Percentiles rank a stretch among this genome's conserved stretches.
Evolutionary conservation across 2,888 invertebrate genomes (phyloP).

Genomic region (Baronia brevicornis): DNA sequence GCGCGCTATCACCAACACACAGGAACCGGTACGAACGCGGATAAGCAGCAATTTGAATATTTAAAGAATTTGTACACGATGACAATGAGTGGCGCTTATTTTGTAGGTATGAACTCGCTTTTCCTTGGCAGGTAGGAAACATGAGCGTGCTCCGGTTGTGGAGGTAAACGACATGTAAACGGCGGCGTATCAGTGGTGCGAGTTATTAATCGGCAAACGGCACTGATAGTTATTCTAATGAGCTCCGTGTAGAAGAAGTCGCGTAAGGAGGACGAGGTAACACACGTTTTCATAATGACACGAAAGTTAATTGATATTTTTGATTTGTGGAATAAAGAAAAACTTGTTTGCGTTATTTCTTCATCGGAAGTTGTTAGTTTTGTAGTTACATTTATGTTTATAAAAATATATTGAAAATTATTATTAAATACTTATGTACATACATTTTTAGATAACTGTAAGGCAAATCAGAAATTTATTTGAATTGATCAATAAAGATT

Average conservation of each 20-base stretch:
- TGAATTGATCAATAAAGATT: no score
- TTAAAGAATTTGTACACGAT: slow-evolving; percentile 41
- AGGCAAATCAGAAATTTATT: no score
- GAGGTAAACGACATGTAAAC: slow-evolving; percentile 72
- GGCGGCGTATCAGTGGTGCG: slow-evolving; percentile 52
- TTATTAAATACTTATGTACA: no score
- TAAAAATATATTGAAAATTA: no score
- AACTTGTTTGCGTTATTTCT: slow-evolving; percentile 1
- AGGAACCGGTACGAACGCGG: slow-evolving; percentile 43
- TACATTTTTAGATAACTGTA: no score
- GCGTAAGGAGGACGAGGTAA: slow-evolving; percentile 68
- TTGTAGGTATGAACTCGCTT: slow-evolving; percentile 28
- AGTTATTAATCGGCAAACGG: slow-evolving; percentile 69
- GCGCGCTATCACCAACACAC: slow-evolving; percentile 45
- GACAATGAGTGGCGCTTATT: slow-evolving; percentile 31
- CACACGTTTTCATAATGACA: slow-evolving; percentile 32
- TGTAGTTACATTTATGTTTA: no score
- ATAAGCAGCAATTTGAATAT: slow-evolving; percentile 57
- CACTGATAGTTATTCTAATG: slow-evolving; percentile 74
- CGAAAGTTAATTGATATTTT: slow-evolving; percentile 8
- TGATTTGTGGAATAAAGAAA: neutral
- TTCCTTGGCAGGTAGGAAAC: slow-evolving; percentile 47
- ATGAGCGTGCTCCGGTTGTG: slow-evolving; percentile 34
- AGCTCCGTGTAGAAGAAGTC: slow-evolving; percentile 40
- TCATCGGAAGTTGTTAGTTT: neutral